Base-by-base conservation (phyloP, 2,888 invertebrate genomes). In the Xylocampa areola region DNA sequence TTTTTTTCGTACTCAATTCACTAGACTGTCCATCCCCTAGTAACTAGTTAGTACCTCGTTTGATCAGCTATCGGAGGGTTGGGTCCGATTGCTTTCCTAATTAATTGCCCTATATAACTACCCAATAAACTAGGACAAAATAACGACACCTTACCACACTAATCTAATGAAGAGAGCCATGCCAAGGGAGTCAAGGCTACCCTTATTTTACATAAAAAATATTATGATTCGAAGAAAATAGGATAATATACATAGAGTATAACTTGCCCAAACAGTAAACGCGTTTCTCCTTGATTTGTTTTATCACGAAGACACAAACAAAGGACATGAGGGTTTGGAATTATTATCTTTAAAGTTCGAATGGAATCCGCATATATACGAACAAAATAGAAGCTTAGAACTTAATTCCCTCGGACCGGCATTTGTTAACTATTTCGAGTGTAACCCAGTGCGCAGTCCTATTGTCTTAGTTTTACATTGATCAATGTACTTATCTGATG, bases 271-370 rank as follows among this genome's bases (percentile, higher is more conserved):
- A 40, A 59, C 29, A 59, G 49, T 67, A 67, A 62, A 67, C 49
- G 43, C 67, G 49, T 67, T 63, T 59, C 19, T 35, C 40, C 29
- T 40, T 63, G 51, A 47, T 48, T 33, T 33, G 17, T 30, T 33
- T 68, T 68, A 68, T 65, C 69, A 25, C n/a, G n/a, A 13, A 36
- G 50, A 64, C 49, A 68, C 43, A 64, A 64, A 50, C 50, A 32
- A 65, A 68, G 50, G 37, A 44, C 47, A 58, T 45, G 37, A 44
- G 57, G 51, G 52, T 21, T n/a, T 29, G 27, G 25, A 29, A 40
- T 37, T 47, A 44, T 65, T 36, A 45, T 59, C 44, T 41, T 4
- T 17, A 54, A 70, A 59, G 40, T 68, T 68, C 7, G 17, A 44
- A 59, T 37, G 40, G 50, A 68, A 48, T 51, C 39, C 52, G 36